Conservation (phyloP, 2,113 vertebrate genomes). For the Piprites chloris region DNA sequence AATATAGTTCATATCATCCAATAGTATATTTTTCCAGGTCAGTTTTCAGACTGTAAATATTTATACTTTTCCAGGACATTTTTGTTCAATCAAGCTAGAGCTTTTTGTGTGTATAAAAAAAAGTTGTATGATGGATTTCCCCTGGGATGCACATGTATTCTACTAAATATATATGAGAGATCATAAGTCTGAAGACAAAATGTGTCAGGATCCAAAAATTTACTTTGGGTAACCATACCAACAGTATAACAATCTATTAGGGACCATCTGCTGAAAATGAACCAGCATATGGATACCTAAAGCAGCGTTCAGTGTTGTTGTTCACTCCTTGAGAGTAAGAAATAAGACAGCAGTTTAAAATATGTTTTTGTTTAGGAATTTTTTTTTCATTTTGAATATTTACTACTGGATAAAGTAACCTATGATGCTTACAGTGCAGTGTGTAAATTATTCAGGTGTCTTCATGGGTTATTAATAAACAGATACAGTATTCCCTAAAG, state of each 20-base stretch:
- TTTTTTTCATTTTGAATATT: background rate
- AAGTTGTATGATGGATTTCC: background rate
- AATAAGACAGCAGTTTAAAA: background rate
- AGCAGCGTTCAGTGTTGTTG: background rate
- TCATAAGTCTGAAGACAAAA: background rate
- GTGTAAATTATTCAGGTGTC: conserved; percentile 21
- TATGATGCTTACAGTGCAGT: background rate
- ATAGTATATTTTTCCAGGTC: background rate
- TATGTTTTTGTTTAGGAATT: background rate
- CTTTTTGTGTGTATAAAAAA: background rate
- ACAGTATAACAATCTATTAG: conserved; percentile 22
- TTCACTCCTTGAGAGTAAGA: background rate
- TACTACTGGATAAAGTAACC: background rate
- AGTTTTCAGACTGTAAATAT: background rate
- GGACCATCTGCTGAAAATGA: conserved; percentile 58
- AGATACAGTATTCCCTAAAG: background rate
- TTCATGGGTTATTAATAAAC: conserved; percentile 10
- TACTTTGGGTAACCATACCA: conserved; percentile 48
- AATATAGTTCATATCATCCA: background rate
- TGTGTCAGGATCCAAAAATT: background rate
- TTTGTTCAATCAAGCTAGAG: background rate
- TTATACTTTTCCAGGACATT: background rate
- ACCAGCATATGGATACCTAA: conserved; percentile 38
- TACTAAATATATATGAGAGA: background rate
- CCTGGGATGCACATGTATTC: background rate